These are phyloP conservation scores for Cremastinae sp. DNA, from an alignment of 2,888 invertebrate genomes.

Conservation along the genomic window DNA sequence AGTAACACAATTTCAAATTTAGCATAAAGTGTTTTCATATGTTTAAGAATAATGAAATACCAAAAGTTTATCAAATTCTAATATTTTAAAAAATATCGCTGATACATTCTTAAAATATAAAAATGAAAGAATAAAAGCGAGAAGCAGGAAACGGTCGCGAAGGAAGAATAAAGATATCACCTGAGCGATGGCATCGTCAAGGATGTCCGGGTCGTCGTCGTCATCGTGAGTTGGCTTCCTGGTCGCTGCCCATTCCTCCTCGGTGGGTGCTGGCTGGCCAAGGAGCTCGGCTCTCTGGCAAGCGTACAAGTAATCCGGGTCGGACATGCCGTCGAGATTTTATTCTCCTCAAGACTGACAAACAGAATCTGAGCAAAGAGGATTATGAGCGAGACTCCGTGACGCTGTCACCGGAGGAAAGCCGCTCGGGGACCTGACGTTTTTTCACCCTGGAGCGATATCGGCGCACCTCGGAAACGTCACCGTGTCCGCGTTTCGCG, in stretches of 20 bases:
- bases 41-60: no score
- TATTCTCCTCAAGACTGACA: neutral
- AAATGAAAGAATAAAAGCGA: neutral
- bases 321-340: conserved; percentile 68
- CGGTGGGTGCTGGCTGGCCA: conserved; percentile 86
- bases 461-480: conserved; percentile 31
- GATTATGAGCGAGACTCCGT: neutral
- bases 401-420: neutral
- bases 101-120: neutral
- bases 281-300: conserved; percentile 90
- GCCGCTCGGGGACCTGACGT: neutral
- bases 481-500: conserved; percentile 34
- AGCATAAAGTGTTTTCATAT: no score
- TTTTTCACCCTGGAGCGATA: neutral
- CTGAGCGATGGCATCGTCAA: conserved; percentile 68
- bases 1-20: no score
- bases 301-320: conserved; percentile 85
- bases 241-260: conserved; percentile 82
- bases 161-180: conserved; percentile 59
- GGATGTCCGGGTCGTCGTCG: conserved; percentile 63
- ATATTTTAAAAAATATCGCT: no score
- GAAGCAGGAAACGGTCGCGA: neutral
- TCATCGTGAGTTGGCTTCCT: conserved; percentile 51
- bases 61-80: neutral
- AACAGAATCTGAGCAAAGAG: neutral